These are phyloP conservation scores for Daktulosphaira vitifoliae DNA, from an alignment of 1,140 invertebrate species.

Conservation along the genomic window DNA sequence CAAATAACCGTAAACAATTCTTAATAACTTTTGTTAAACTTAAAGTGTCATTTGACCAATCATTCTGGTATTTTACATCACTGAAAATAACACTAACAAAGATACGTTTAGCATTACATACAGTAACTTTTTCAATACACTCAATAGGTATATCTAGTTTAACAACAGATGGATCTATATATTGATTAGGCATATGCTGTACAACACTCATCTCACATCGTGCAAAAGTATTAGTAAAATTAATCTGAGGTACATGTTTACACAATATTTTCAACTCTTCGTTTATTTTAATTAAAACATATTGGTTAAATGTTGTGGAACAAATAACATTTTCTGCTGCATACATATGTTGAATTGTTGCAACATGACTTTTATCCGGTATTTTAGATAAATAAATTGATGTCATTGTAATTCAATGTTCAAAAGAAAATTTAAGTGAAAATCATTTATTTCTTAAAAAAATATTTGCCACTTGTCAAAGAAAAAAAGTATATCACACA, in stretches of 20 bases:
- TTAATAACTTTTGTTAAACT: neutral
- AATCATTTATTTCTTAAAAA: no score
- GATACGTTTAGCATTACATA: neutral
- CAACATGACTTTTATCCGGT: neutral
- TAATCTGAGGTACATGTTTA: neutral
- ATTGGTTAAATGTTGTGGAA: neutral
- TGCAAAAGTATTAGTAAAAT: neutral
- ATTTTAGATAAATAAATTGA: neutral
- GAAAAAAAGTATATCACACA: no score
- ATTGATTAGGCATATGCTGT: neutral
- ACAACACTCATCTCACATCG: conserved; percentile 7
- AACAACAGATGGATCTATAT: neutral
- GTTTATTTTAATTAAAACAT: conserved; percentile 4
- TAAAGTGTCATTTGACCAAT: neutral
- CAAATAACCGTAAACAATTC: neutral
- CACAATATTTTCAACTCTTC: conserved; percentile 1
- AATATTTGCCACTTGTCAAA: no score
- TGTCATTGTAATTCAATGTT: neutral
- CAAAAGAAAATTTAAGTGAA: no score
- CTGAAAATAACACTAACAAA: conserved; percentile 16
- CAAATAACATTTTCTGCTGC: neutral
- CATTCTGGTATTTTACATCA: conserved; percentile 9
- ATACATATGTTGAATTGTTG: conserved; percentile 4
- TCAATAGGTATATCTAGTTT: neutral
- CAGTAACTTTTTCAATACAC: neutral